Evolutionary conservation across 2,888 invertebrate genomes (phyloP).

Genomic region (Candidula unifasciata): DNA sequence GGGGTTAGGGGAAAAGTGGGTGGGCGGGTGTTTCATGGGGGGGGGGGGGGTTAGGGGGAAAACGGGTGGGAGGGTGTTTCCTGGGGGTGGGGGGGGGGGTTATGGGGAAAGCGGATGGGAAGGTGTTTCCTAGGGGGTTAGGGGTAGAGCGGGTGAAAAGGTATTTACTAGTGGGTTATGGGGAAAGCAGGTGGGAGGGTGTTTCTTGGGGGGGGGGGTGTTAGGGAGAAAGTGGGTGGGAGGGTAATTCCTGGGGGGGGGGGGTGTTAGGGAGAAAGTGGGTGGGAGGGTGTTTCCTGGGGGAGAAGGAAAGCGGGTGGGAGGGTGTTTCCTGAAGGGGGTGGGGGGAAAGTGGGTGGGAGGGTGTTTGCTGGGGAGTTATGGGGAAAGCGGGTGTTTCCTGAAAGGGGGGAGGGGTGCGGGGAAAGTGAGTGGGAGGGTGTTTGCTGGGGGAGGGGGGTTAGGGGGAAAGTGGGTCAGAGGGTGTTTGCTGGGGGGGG

Average conservation of each 20-base stretch:
- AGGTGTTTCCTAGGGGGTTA: background rate
- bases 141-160: background rate
- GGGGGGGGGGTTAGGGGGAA: too few species aligned
- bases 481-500: background rate
- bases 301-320: too few species aligned
- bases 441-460: slow-evolving; percentile 12
- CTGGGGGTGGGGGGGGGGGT: too few species aligned
- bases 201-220: background rate
- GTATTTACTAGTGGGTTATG: slow-evolving; percentile 17
- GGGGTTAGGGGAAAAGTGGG: too few species aligned
- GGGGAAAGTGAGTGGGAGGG: slow-evolving; percentile 15
- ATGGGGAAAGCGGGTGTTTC: background rate
- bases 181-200: slow-evolving; percentile 17
- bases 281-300: too few species aligned
- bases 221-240: too few species aligned
- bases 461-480: slow-evolving; percentile 37
- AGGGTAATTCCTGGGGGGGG: too few species aligned
- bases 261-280: too few species aligned
- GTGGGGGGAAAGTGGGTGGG: background rate
- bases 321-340: too few species aligned
- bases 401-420: slow-evolving; percentile 28
- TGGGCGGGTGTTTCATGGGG: too few species aligned
- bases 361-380: background rate
- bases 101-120: background rate
- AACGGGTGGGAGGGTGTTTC: too few species aligned